A percentile compares a stretch with the other conserved stretches of the same genome.
These are phyloP conservation scores for Sturmia bella DNA, from an alignment of 2,888 invertebrate species.

Conservation along the genomic window DNA sequence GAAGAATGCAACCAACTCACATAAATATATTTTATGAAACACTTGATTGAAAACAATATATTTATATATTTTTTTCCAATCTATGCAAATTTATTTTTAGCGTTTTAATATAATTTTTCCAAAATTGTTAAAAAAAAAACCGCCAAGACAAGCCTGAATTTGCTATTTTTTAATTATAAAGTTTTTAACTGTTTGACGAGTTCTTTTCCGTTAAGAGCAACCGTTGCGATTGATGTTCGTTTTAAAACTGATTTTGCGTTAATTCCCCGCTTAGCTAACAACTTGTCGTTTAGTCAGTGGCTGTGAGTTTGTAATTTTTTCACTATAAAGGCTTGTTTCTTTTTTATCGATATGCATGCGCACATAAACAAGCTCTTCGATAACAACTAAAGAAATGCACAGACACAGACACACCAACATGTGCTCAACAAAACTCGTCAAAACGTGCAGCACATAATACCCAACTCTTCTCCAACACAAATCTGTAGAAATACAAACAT, in stretches of 20 bases:
- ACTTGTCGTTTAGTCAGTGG: conserved; percentile 69
- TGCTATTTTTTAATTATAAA: too few species aligned
- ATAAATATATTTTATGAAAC: too few species aligned
- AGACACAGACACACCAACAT: neutral
- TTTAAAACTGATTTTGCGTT: conserved; percentile 80
- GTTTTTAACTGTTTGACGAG: too few species aligned
- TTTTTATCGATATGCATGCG: conserved; percentile 36
- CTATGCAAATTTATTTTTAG: too few species aligned
- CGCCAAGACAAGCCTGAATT: too few species aligned
- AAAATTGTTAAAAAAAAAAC: neutral
- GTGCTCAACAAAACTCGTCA: neutral
- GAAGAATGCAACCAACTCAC: conserved; percentile 31
- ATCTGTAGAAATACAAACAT: conserved; percentile 46
- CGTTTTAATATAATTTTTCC: neutral
- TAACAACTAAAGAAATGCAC: conserved; percentile 3
- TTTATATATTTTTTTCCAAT: conserved; percentile 20
- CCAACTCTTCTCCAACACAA: conserved; percentile 43
- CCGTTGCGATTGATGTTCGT: conserved; percentile 79
- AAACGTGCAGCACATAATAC: conserved; percentile 7
- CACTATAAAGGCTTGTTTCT: conserved; percentile 38
- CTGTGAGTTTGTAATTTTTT: conserved; percentile 26
- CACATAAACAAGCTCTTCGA: conserved; percentile 43
- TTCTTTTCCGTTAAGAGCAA: conserved; percentile 73
- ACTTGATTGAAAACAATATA: neutral
- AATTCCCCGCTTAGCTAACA: conserved; percentile 74